Base-by-base conservation (phyloP, 2,888 invertebrate genomes). In the Netelia virgata region DNA sequence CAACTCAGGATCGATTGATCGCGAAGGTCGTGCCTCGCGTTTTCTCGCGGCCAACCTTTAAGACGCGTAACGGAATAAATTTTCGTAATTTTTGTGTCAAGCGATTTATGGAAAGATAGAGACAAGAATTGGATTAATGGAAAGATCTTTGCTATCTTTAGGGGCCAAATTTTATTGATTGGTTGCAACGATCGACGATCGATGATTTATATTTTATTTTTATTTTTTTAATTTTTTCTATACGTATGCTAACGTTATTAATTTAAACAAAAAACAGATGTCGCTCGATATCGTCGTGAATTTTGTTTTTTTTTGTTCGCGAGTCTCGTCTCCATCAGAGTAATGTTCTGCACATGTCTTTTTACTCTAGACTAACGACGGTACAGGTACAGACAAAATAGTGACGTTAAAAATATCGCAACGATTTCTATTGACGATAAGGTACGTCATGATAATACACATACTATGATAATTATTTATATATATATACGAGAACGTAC, bases 1-100 rank as follows among this genome's bases (percentile, higher is more conserved):
- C 55, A 66, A 41, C 66, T 43, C 57, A 43, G 64, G 75, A 57
- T 75, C 75, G 75, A 75, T 75, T 55, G 55, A 66, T 66, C 66
- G 47, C 47, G 64, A 66, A 75, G 75, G 75, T 75, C 16, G n/a
- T 55, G n/a, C 55, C 55, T 75, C 55, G 57, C 50, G 16, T 10
- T n/a, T 28, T 61, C 41, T 3, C 36, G 23, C 8, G 55, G 23
- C 5, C 10, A 28, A n/a, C 43, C 55, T 55, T 66, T 66, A 53
- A 36, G 50, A 14, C 20, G 55, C 69, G 10, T 53, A 53, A 14
- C 14, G 14, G 11, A 28, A n/a, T n/a, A 28, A 36, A 8, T 55
- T 69, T 69, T 55, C 23, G 28, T 28, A 69, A 53, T 47, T 14
- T 47, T 14, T 47, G 11, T 43, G 8, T 10, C 1, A 10, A 47